These are phyloP conservation scores for Ophthalmolycus amberensis DNA, from an alignment of 2,113 vertebrate species.

Conservation along the genomic window DNA sequence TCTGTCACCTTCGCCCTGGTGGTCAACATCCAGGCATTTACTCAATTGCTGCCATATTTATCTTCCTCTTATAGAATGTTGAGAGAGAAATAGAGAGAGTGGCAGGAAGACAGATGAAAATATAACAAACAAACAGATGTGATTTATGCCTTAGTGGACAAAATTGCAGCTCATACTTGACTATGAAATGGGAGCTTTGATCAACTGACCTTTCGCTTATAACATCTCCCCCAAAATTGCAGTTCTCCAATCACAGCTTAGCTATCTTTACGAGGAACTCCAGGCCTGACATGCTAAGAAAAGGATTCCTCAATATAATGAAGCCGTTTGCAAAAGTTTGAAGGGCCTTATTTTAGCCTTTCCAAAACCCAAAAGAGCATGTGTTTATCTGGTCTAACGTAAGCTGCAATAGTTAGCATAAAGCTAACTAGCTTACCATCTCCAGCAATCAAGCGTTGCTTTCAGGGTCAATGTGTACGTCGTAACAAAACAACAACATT, in stretches of 20 bases:
- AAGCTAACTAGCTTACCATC: background rate
- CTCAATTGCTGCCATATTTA: constrained; percentile 53
- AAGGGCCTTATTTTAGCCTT: background rate
- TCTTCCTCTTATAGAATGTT: constrained; percentile 10
- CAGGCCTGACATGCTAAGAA: background rate
- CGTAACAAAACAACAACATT: background rate
- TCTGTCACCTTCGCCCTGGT: constrained; percentile 62
- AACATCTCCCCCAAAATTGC: background rate
- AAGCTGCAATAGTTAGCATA: background rate
- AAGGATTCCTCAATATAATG: background rate
- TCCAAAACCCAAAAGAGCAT: background rate
- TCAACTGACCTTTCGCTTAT: background rate
- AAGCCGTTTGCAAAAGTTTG: background rate
- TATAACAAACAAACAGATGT: background rate
- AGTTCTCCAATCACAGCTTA: background rate
- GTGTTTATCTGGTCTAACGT: background rate
- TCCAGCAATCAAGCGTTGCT: background rate
- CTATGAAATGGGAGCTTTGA: constrained; percentile 1
- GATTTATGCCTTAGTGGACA: background rate
- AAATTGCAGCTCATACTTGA: background rate
- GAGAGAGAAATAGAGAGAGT: background rate
- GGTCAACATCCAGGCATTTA: constrained; percentile 56
- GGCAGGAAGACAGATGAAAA: background rate
- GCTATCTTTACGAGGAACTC: background rate
- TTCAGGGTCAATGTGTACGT: background rate